phyloP scores from a whole-genome alignment of 1,140 invertebrate genomes.

The Drosophila ambigua region DNA sequence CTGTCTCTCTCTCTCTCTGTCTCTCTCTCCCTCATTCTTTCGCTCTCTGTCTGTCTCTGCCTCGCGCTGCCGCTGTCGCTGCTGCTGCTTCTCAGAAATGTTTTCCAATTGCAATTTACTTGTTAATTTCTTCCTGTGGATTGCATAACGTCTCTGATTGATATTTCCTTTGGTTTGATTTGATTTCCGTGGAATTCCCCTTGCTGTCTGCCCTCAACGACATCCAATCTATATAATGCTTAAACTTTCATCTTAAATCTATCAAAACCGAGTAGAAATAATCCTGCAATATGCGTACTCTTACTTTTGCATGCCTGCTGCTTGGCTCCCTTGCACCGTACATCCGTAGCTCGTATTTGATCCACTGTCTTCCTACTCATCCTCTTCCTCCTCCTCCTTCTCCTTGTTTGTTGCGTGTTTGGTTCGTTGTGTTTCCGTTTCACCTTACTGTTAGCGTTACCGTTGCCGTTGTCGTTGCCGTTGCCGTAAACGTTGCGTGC shows the following conservation, averaged over 20 bases:
- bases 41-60: conserved; percentile 43
- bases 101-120: conserved; percentile 54
- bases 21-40: conserved; percentile 19
- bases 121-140: conserved; percentile 29
- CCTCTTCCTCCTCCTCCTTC: background rate
- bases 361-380: conserved; percentile 3
- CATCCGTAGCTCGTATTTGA: background rate
- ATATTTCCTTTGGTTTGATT: conserved; percentile 45
- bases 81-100: conserved; percentile 38
- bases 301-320: too few species aligned
- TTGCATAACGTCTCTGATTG: conserved; percentile 53
- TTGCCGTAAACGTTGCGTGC: conserved; percentile 36
- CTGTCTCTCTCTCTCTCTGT: background rate
- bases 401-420: conserved; percentile 4
- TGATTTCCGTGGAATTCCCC: conserved; percentile 13
- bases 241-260: too few species aligned
- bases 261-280: too few species aligned
- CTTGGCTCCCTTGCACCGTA: too few species aligned
- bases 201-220: too few species aligned
- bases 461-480: background rate
- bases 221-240: too few species aligned
- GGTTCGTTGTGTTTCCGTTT: conserved; percentile 29
- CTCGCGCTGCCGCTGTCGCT: conserved; percentile 25
- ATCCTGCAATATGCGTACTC: too few species aligned
- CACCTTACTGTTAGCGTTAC: conserved; percentile 40